Evolutionary conservation across 2,888 invertebrate genomes (phyloP).

Genomic region (Agrotis clavis): DNA sequence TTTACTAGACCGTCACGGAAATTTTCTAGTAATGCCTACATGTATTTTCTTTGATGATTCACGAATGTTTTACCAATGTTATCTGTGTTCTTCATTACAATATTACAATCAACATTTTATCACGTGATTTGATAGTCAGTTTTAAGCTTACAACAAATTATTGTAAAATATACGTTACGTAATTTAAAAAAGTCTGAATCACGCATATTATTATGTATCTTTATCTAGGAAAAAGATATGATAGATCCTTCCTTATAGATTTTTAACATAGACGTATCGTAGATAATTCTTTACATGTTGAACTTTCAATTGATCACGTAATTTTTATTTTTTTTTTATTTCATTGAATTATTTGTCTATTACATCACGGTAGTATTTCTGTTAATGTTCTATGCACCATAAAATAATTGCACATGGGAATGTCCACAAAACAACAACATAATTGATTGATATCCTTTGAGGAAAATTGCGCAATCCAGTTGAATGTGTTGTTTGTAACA

Average conservation of each 20-base stretch:
- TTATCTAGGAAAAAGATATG: conserved; percentile 36
- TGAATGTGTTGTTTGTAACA: conserved; percentile 4
- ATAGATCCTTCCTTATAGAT: conserved; percentile 24
- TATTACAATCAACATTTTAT: conserved; percentile 16
- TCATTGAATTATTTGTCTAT: not conserved
- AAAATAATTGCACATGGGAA: not conserved
- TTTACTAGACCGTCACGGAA: not conserved
- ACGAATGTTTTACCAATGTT: not conserved
- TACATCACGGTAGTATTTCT: not conserved
- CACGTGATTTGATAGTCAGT: conserved; percentile 13
- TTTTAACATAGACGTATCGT: conserved; percentile 16
- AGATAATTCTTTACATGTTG: conserved; percentile 24
- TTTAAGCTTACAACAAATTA: conserved; percentile 6
- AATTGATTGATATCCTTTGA: not conserved
- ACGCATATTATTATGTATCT: conserved; percentile 1
- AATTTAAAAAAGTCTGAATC: conserved; percentile 19
- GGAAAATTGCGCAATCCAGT: conserved; percentile 18
- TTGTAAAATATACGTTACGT: conserved; percentile 17
- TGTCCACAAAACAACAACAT: not conserved
- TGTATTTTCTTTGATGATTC: not conserved
- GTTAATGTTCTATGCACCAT: not conserved
- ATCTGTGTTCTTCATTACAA: conserved; percentile 12
- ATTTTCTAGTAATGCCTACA: conserved; percentile 34
- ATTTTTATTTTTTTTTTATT: conserved; percentile 14
- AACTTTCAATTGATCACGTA: conserved; percentile 32